Percentiles rank a stretch among this genome's conserved stretches.
phyloP scores from a whole-genome alignment of 2,888 invertebrate species.

The Augiades crinisus region DNA sequence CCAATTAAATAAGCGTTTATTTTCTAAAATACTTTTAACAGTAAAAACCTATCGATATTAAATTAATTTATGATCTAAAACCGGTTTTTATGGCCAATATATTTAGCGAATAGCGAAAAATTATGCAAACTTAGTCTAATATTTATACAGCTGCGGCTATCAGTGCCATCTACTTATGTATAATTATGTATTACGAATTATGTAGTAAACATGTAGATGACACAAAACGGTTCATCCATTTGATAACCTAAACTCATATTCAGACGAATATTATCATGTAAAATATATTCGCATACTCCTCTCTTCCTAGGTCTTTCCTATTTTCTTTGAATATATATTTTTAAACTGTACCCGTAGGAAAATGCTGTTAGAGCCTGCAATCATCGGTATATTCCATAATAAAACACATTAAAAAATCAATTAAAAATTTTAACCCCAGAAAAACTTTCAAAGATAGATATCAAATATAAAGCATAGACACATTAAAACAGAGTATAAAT shows the following conservation, averaged over 20 bases:
- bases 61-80: conserved; percentile 2
- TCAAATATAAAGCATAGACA: conserved; percentile 23
- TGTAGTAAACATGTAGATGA: conserved; percentile 3
- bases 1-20: neutral
- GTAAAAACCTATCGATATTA: neutral
- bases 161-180: conserved; percentile 30
- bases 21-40: neutral
- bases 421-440: neutral
- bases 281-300: too few species aligned
- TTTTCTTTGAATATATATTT: too few species aligned
- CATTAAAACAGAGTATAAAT: conserved; percentile 27
- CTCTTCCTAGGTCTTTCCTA: too few species aligned
- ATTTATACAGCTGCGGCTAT: conserved; percentile 38
- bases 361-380: too few species aligned
- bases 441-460: neutral
- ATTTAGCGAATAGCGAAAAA: conserved; percentile 47
- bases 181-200: conserved; percentile 4
- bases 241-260: neutral
- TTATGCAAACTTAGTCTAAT: conserved; percentile 48
- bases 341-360: too few species aligned
- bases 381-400: too few species aligned
- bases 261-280: too few species aligned
- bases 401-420: too few species aligned
- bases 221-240: conserved; percentile 2
- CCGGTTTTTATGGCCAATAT: conserved; percentile 39